These are phyloP conservation scores for Dascillus cervinus DNA, from an alignment of 2,888 invertebrate genomes.

Conservation along the genomic window DNA sequence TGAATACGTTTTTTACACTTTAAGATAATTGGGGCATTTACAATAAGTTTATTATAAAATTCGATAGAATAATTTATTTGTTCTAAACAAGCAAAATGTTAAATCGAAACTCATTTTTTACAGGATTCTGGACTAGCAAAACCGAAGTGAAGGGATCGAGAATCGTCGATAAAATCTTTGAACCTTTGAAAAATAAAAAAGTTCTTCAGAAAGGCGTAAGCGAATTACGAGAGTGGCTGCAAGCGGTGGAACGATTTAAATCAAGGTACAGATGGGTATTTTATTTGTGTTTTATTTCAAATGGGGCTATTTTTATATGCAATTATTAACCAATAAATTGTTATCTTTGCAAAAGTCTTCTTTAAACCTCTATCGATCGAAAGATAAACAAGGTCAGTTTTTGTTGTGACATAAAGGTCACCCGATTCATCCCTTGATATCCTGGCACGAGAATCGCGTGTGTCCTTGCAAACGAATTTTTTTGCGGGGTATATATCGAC, in stretches of 20 bases:
- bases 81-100: no score
- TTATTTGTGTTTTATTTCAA: no score
- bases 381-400: no score
- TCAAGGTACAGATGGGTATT: slow-evolving; percentile 44
- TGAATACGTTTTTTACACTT: no score
- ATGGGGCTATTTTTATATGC: no score
- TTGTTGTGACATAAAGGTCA: slow-evolving; percentile 29
- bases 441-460: slow-evolving; percentile 37
- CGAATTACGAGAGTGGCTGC: slow-evolving; percentile 46
- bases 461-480: slow-evolving; percentile 25
- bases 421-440: slow-evolving; percentile 28
- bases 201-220: slow-evolving; percentile 30
- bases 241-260: slow-evolving; percentile 49
- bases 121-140: slow-evolving; percentile 68
- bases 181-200: slow-evolving; percentile 36
- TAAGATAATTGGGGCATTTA: no score
- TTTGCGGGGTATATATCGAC: slow-evolving; percentile 15
- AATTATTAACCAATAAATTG: no score
- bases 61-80: no score
- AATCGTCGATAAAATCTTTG: slow-evolving; percentile 54
- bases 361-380: no score
- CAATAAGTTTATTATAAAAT: no score
- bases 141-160: slow-evolving; percentile 56
- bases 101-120: no score
- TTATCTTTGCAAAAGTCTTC: no score